Percentiles rank a stretch among this genome's conserved stretches.
Conservation (phyloP, 2,797 vertebrate genomes). For the Pristis pectinata region DNA sequence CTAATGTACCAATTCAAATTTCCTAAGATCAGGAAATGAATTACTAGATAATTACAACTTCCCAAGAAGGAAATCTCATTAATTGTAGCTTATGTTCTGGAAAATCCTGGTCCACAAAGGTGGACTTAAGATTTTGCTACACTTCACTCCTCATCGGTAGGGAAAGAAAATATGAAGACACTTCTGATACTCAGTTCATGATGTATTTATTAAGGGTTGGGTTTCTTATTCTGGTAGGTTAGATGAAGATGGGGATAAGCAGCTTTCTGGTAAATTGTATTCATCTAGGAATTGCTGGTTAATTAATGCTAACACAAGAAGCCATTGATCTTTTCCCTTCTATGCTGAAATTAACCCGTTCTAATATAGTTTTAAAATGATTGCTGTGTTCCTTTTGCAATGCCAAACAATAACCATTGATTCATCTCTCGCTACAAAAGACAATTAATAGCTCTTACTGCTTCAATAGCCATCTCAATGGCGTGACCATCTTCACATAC, state of each 20-base stretch:
- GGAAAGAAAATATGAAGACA: not conserved
- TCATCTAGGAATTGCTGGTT: not conserved
- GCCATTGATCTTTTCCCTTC: not conserved
- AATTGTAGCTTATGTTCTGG: not conserved
- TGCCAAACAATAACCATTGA: not conserved
- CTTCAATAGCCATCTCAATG: conserved; percentile 94
- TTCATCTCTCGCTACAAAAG: not conserved
- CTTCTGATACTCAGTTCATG: not conserved
- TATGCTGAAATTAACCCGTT: not conserved
- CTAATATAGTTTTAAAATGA: not conserved
- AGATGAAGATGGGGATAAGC: not conserved
- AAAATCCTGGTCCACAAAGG: not conserved
- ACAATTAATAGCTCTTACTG: conserved; percentile 60
- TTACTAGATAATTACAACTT: not conserved
- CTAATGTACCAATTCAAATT: not conserved
- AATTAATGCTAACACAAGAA: not conserved
- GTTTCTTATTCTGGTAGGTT: not conserved
- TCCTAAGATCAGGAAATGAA: not conserved
- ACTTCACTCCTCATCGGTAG: not conserved
- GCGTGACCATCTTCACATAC: conserved; percentile 78
- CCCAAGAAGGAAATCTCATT: not conserved
- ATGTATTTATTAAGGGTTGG: not conserved
- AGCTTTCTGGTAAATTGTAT: not conserved
- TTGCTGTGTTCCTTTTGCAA: not conserved
- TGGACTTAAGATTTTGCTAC: not conserved